Evolutionary conservation across 53 echinoderm and acorn worm species (phyloP).

Genomic region (Luidia sarsii): DNA sequence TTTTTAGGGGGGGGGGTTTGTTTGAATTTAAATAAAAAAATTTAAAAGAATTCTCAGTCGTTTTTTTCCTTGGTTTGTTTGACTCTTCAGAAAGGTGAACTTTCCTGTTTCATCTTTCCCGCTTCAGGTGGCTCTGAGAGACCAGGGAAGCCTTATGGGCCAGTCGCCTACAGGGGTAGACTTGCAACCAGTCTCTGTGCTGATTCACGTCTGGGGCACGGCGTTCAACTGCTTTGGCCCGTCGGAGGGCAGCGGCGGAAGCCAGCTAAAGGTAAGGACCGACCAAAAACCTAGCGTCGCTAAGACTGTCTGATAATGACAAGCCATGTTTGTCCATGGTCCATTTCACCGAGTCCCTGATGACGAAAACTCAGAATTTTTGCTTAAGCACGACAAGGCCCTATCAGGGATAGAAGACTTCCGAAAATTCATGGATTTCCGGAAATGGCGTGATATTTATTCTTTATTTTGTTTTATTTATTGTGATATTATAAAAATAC

Average conservation of each 20-base stretch:
- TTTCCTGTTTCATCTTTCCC: not conserved
- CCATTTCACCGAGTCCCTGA: no score
- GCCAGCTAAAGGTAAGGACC: slow-evolving; percentile 32
- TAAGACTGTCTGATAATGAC: no score
- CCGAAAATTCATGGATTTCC: not conserved
- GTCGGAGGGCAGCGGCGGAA: not conserved
- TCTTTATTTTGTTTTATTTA: not conserved
- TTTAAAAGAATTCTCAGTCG: not conserved
- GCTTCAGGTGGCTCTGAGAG: slow-evolving; percentile 51
- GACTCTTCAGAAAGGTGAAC: not conserved
- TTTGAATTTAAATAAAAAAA: not conserved
- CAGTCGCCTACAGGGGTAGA: slow-evolving; percentile 63
- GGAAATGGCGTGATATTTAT: no score
- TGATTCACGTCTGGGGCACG: slow-evolving; percentile 68
- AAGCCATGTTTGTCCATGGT: no score
- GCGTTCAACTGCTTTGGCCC: slow-evolving; percentile 63
- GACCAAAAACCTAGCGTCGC: no score
- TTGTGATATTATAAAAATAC: no score
- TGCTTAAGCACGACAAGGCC: no score
- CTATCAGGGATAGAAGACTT: not conserved
- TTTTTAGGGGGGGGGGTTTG: not conserved
- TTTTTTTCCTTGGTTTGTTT: no score
- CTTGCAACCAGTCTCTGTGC: slow-evolving; percentile 57
- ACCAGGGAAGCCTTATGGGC: slow-evolving; percentile 35
- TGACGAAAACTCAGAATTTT: no score